Base-by-base conservation (phyloP, 23 tunicate species). In the Corella eumyota region DNA sequence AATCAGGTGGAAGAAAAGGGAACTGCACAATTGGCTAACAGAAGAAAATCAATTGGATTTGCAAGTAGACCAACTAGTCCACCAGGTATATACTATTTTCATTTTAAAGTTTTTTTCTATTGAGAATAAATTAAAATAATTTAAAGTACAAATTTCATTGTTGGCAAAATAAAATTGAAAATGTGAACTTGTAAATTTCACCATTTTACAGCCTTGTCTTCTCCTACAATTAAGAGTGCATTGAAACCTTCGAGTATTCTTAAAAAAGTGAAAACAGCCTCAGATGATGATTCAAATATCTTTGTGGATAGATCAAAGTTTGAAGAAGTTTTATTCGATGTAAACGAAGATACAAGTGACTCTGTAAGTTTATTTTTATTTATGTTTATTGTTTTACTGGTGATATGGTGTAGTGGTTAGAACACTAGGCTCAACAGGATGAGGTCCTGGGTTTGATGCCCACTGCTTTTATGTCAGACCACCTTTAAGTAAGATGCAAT, bases 21-120 rank as follows among this genome's bases (percentile, higher is more conserved):
- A 64, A 15, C n/a, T 53, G 23, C 9, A n/a, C 13, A 15, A 15
- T 9, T 9, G 15, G 48, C 68, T 62, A 76, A 76, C 24, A 62
- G 83, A 64, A 75, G 82, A 34, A 84, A 84, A 64, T 84, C 94
- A 0, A 84, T 84, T 53, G 94, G 94, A 24, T 84, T 84, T 70
- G 94, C 94, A 26, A 75, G 54, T 30, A 55, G 55, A 45, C 94
- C 82, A n/a, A 25, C 62, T 29, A 80, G 90, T 50, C 90, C 90
- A 38, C 66, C 77, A 67, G 80, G 92, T 79, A 29, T 11, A 5
- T 3, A 2, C 32, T 4, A 3, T 25, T 2, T 40, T 40, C 48
- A n/a, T n/a, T n/a, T n/a, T n/a, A n/a, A n/a, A n/a, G n/a, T n/a
- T n/a, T n/a, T n/a, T n/a, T n/a, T n/a, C n/a, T n/a, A n/a, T n/a